phyloP scores from a whole-genome alignment of 2,113 vertebrate genomes.

The Lasiurus borealis region DNA sequence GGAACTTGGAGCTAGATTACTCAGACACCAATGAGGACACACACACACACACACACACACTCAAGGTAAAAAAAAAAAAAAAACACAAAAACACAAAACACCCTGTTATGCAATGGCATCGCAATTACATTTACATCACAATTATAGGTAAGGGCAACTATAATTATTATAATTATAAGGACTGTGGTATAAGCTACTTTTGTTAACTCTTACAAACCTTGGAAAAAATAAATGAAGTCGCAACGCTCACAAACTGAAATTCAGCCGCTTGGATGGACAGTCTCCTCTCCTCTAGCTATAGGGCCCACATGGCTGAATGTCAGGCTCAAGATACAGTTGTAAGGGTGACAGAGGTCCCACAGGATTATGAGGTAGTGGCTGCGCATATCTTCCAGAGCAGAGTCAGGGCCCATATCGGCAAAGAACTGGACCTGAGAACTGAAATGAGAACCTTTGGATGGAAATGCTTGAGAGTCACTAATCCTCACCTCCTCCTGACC shows the following conservation, averaged over 20 bases:
- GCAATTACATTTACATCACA: not conserved
- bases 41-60: not conserved
- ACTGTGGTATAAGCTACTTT: not conserved
- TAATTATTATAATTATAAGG: not conserved
- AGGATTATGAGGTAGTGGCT: not conserved
- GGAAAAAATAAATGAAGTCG: not conserved
- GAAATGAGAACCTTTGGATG: not conserved
- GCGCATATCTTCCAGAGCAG: not conserved
- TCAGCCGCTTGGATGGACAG: not conserved
- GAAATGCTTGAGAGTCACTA: not conserved
- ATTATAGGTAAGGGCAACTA: not conserved
- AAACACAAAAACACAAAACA: too few species aligned
- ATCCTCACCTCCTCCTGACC: not conserved
- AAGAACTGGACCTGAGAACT: not conserved
- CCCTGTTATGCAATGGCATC: not conserved
- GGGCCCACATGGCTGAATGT: not conserved
- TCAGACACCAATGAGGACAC: not conserved
- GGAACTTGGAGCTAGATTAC: not conserved
- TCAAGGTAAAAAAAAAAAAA: not conserved
- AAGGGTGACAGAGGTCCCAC: not conserved
- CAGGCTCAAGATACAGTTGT: not conserved
- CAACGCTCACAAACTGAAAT: not conserved
- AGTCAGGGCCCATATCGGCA: not conserved
- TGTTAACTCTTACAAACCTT: not conserved
- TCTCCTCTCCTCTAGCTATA: not conserved